phyloP scores from a whole-genome alignment of 2,113 vertebrate species.

The Thermophis baileyi region DNA sequence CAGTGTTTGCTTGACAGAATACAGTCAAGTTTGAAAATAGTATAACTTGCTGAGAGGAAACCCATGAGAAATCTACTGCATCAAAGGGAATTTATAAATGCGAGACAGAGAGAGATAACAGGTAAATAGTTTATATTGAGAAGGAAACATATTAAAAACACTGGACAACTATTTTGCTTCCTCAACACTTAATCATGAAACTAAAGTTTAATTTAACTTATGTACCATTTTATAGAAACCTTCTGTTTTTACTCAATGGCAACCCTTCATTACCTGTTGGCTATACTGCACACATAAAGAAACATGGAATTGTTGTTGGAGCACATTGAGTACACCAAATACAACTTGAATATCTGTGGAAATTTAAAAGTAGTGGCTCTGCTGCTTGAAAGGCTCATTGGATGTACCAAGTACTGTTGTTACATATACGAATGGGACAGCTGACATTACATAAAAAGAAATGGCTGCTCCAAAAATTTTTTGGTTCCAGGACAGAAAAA shows the following conservation, averaged over 20 bases:
- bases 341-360: background rate
- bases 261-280: background rate
- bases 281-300: background rate
- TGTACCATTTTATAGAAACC: background rate
- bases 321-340: background rate
- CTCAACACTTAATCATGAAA: background rate
- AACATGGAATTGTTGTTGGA: background rate
- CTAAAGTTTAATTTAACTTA: background rate
- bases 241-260: background rate
- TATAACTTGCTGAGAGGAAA: constrained; percentile 23
- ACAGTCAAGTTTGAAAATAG: constrained; percentile 36
- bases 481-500: background rate
- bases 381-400: background rate
- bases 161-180: background rate
- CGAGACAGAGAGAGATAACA: background rate
- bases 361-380: background rate
- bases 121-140: background rate
- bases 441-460: background rate
- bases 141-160: background rate
- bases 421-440: background rate
- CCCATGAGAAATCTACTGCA: constrained; percentile 13
- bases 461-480: background rate
- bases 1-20: constrained; percentile 23
- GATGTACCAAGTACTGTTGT: background rate
- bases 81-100: constrained; percentile 26